A percentile compares a stretch with the other conserved stretches of the same genome.
Evolutionary conservation across 2,113 vertebrate species (phyloP).

Genomic region (Pomatostomus ruficeps): DNA sequence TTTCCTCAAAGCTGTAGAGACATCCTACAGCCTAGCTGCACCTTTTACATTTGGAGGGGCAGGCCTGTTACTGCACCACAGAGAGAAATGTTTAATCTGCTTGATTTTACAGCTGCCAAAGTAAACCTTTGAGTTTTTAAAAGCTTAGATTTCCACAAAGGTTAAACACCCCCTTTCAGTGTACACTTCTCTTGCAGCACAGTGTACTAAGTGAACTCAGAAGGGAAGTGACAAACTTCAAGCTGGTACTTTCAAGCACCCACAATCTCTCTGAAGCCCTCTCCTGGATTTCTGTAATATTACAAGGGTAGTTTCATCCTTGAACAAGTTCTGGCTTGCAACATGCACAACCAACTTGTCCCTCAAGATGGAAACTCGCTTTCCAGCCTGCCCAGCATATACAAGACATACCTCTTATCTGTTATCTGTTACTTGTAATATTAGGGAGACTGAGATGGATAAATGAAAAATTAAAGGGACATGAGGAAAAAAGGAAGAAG

Average conservation of each 20-base stretch:
- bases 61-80: neutral
- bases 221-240: neutral
- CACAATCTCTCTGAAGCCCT: neutral
- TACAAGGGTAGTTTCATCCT: neutral
- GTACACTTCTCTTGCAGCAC: fast-evolving
- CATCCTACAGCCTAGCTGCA: neutral
- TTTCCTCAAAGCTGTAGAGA: neutral
- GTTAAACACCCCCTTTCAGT: fast-evolving
- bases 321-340: neutral
- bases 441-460: fast-evolving
- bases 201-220: neutral
- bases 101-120: neutral
- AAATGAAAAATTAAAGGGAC: neutral
- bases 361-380: neutral
- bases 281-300: neutral
- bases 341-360: neutral
- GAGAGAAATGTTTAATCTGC: neutral
- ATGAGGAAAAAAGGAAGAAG: neutral
- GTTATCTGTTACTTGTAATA: neutral
- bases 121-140: neutral
- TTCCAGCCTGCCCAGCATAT: neutral
- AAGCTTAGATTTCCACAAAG: neutral
- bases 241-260: neutral
- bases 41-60: neutral
- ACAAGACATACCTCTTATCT: neutral